These are phyloP conservation scores for Oscheius sp. DNA, from an alignment of 1,140 invertebrate species.

Conservation along the genomic window DNA sequence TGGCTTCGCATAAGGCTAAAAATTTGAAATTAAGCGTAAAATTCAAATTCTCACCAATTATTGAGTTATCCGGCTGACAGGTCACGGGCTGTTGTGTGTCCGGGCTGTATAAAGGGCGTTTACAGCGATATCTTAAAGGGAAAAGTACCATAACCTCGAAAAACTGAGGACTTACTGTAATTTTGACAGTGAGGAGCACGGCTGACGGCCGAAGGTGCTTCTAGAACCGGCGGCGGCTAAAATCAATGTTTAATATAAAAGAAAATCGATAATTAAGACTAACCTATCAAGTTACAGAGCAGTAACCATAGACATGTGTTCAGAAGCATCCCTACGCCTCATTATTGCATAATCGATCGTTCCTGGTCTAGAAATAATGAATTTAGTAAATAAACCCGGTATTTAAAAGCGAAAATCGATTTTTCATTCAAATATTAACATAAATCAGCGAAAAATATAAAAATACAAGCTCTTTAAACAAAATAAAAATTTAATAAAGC, in stretches of 20 bases:
- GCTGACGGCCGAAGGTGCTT: background rate
- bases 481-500: too few species aligned
- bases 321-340: background rate
- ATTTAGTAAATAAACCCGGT: too few species aligned
- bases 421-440: too few species aligned
- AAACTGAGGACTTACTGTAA: background rate
- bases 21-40: constrained; percentile 44
- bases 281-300: background rate
- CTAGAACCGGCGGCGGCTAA: background rate
- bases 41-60: constrained; percentile 40
- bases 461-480: too few species aligned
- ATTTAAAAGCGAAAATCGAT: too few species aligned
- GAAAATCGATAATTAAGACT: background rate
- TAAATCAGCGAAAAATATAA: too few species aligned
- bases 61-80: constrained; percentile 71
- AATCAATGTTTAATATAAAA: background rate
- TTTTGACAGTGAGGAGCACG: background rate
- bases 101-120: constrained; percentile 81
- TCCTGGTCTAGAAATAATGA: too few species aligned
- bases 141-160: background rate
- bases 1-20: constrained; percentile 77
- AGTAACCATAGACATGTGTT: background rate
- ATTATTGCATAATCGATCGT: background rate
- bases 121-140: constrained; percentile 73
- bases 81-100: constrained; percentile 81